Conservation (phyloP, 2,888 invertebrate species). For the Amaurobius ferox region DNA sequence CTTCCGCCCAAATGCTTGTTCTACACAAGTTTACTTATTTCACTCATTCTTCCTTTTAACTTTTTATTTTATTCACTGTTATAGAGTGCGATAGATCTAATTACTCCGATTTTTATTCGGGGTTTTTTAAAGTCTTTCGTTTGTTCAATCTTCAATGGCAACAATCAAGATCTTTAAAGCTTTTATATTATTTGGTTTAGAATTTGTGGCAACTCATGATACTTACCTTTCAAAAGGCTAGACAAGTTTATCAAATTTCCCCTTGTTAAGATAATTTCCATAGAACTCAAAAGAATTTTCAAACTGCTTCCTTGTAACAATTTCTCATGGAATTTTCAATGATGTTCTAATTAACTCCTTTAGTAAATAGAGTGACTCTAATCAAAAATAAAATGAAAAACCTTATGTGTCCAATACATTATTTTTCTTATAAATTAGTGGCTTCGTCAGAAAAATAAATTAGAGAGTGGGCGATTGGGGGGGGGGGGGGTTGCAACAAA, state of each 20-base stretch:
- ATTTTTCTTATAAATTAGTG: too few species aligned
- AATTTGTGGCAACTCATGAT: neutral
- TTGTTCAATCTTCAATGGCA: too few species aligned
- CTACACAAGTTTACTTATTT: neutral
- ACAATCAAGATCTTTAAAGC: neutral
- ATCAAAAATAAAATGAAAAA: too few species aligned
- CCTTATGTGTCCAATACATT: too few species aligned
- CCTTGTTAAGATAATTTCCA: neutral
- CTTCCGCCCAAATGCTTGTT: conserved; percentile 23
- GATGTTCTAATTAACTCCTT: too few species aligned
- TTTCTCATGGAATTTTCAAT: too few species aligned
- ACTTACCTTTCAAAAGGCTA: neutral
- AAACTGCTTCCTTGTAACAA: too few species aligned
- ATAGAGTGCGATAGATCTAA: conserved; percentile 1
- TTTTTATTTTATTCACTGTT: neutral
- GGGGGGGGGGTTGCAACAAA: too few species aligned
- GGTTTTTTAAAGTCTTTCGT: neutral
- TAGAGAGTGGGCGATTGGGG: too few species aligned
- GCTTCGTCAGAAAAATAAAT: too few species aligned
- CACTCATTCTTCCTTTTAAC: neutral
- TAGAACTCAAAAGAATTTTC: neutral
- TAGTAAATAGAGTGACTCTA: too few species aligned
- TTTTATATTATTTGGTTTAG: neutral
- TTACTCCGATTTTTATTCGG: neutral
- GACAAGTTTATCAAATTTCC: neutral